Conservation (phyloP, 2,113 vertebrate genomes). For the Sphyrna mokarran region DNA sequence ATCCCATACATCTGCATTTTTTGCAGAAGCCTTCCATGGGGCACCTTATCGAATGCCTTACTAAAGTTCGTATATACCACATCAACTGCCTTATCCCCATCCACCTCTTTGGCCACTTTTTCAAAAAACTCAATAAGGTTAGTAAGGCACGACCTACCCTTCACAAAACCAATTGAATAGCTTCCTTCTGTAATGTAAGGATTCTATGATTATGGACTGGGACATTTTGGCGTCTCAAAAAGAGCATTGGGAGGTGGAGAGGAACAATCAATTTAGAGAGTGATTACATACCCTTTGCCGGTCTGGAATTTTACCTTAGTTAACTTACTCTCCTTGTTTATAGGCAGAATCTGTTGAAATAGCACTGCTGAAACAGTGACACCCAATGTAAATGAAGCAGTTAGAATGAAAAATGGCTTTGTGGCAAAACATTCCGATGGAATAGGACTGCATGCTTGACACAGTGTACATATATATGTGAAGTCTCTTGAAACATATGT, state of each 20-base stretch:
- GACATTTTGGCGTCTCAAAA: neutral
- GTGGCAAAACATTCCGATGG: neutral
- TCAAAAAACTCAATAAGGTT: too few species aligned
- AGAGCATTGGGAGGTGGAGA: neutral
- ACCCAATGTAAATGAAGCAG: neutral
- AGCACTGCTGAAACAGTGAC: neutral
- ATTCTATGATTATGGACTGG: neutral
- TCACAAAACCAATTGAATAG: too few species aligned
- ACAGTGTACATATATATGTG: neutral
- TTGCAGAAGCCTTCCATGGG: too few species aligned
- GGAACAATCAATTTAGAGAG: too few species aligned
- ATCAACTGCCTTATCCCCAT: too few species aligned
- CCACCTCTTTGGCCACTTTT: too few species aligned
- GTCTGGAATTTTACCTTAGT: neutral
- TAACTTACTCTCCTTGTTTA: neutral
- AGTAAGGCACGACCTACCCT: too few species aligned
- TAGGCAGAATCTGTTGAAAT: neutral
- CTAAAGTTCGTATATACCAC: too few species aligned
- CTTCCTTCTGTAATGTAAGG: too few species aligned
- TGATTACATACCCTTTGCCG: neutral
- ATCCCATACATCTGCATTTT: too few species aligned
- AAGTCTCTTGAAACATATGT: neutral
- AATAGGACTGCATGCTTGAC: neutral
- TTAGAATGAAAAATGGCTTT: slow-evolving; percentile 1
- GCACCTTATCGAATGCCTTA: too few species aligned